A percentile compares a stretch with the other conserved stretches of the same genome.
Conservation (phyloP, 2,113 vertebrate genomes). For the Melanotaenia duboulayi region DNA sequence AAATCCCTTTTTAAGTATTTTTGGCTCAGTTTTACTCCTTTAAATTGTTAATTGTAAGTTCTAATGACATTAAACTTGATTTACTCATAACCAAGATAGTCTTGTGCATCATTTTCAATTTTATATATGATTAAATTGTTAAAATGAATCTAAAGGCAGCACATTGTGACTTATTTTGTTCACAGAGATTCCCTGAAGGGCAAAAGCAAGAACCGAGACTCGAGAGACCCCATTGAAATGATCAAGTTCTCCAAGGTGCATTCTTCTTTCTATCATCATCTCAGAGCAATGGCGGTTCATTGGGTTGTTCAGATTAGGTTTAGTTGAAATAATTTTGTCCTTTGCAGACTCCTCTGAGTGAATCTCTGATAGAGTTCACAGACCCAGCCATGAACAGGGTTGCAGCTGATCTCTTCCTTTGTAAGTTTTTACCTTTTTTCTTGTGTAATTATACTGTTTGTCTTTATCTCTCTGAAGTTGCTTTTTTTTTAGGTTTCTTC, state of each 20-base stretch:
- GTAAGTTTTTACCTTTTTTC: conserved; percentile 75
- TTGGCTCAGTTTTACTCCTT: too few relatives aligned
- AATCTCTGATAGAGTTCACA: conserved; percentile 93
- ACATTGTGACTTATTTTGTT: conserved; percentile 18
- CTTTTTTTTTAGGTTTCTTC: background rate
- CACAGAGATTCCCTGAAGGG: conserved; percentile 85
- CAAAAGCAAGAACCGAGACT: conserved; percentile 83
- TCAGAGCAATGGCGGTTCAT: too few relatives aligned
- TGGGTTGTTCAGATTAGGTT: background rate
- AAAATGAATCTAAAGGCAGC: background rate
- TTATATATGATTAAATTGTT: background rate
- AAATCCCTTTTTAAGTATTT: too few relatives aligned
- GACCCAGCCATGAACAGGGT: conserved; percentile 89
- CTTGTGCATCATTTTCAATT: background rate
- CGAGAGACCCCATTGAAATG: conserved; percentile 83
- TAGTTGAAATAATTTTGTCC: conserved; percentile 14
- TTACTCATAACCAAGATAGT: background rate
- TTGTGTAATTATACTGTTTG: conserved; percentile 11
- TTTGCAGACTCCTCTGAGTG: conserved; percentile 88
- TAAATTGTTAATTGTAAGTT: too few relatives aligned
- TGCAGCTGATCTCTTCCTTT: conserved; percentile 90
- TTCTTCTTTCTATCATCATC: background rate
- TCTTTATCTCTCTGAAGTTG: background rate
- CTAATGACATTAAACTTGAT: background rate
- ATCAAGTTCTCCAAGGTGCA: conserved; percentile 93